phyloP scores from a whole-genome alignment of 2,888 invertebrate species.

The Fragum whitleyi region DNA sequence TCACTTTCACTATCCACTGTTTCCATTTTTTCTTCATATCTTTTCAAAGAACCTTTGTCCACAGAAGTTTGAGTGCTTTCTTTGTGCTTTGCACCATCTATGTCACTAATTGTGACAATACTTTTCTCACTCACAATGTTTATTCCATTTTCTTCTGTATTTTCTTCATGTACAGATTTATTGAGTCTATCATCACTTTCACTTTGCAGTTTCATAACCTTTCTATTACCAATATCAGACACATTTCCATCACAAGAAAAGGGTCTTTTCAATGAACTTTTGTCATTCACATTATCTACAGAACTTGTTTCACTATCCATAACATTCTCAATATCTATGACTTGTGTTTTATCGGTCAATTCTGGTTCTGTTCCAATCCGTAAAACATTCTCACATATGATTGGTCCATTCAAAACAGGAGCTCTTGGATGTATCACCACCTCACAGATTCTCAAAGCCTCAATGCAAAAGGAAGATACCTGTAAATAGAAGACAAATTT shows the following conservation, averaged over 20 bases:
- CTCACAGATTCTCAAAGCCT: constrained; percentile 62
- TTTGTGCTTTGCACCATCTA: too few species aligned
- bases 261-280: constrained; percentile 2
- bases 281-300: not conserved
- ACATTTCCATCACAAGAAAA: not conserved
- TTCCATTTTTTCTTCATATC: not conserved
- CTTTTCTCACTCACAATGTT: too few species aligned
- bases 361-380: constrained; percentile 21
- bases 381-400: constrained; percentile 43
- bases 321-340: not conserved
- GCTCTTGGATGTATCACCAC: constrained; percentile 66
- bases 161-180: not conserved
- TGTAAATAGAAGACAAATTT: constrained; percentile 34
- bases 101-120: too few species aligned
- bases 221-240: not conserved
- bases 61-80: too few species aligned
- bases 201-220: constrained; percentile 1
- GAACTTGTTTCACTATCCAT: not conserved
- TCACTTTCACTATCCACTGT: not conserved
- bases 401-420: constrained; percentile 65
- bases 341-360: not conserved
- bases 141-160: constrained; percentile 8
- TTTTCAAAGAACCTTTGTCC: too few species aligned
- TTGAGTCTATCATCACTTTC: not conserved
- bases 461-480: constrained; percentile 64